A percentile compares a stretch with the other conserved stretches of the same genome.
phyloP scores from a whole-genome alignment of 2,113 vertebrate species.

The Antidorcas marsupialis region DNA sequence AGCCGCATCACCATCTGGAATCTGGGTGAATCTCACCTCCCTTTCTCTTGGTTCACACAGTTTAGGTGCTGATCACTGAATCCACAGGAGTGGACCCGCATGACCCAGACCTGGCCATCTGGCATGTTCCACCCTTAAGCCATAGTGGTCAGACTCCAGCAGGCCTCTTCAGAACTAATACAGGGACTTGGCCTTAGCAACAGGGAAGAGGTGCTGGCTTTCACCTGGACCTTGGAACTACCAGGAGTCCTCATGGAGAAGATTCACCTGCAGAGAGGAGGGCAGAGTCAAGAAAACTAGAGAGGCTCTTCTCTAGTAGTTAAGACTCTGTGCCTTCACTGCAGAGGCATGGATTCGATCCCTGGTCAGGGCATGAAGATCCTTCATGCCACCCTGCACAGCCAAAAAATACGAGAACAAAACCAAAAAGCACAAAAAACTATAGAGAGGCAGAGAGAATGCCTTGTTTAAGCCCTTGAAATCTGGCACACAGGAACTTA shows the following conservation, averaged over 20 bases:
- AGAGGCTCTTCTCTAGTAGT: neutral
- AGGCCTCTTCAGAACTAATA: neutral
- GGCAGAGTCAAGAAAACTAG: neutral
- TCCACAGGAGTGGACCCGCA: neutral
- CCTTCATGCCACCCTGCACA: neutral
- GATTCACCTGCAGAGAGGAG: neutral
- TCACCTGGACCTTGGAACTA: neutral
- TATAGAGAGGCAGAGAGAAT: neutral
- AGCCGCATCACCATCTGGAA: neutral
- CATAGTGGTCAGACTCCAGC: neutral
- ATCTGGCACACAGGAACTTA: neutral
- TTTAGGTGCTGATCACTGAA: neutral
- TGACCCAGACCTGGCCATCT: neutral
- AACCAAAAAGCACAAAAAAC: neutral
- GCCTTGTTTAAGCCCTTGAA: neutral
- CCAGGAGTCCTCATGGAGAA: neutral
- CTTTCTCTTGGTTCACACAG: neutral
- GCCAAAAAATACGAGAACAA: neutral
- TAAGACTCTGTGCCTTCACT: neutral
- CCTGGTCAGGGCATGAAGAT: neutral
- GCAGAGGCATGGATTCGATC: neutral
- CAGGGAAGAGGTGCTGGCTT: neutral
- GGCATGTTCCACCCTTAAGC: neutral
- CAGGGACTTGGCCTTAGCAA: neutral
- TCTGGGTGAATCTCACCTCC: neutral